phyloP scores from a whole-genome alignment of 2,888 invertebrate genomes.

The Hirtodrosophila confusa region DNA sequence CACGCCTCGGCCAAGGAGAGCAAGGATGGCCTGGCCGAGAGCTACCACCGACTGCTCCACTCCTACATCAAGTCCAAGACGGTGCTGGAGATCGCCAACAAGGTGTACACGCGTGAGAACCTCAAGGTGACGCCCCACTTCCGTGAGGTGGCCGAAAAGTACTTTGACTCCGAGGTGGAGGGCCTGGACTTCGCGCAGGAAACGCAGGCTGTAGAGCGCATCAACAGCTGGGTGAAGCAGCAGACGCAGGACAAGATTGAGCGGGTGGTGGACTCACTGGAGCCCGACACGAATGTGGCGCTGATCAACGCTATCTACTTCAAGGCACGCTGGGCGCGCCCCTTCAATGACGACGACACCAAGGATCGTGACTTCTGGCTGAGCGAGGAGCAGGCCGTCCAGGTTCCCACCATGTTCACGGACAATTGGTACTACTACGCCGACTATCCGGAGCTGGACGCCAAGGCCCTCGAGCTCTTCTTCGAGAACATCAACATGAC shows the following conservation, averaged over 20 bases:
- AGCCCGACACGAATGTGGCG: constrained; percentile 87
- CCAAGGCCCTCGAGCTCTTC: constrained; percentile 89
- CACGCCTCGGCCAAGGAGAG: constrained; percentile 80
- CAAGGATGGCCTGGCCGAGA: constrained; percentile 77
- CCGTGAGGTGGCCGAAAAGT: constrained; percentile 86
- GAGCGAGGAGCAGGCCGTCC: constrained; percentile 84
- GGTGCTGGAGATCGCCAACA: constrained; percentile 88
- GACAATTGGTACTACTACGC: constrained; percentile 85
- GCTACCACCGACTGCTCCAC: constrained; percentile 75
- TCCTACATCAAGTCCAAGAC: constrained; percentile 81
- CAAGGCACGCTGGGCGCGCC: constrained; percentile 91
- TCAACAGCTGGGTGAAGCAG: constrained; percentile 92
- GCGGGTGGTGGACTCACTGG: constrained; percentile 88
- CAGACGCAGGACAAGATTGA: constrained; percentile 93
- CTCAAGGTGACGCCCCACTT: constrained; percentile 86
- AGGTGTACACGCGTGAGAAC: constrained; percentile 87
- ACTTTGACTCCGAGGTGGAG: constrained; percentile 88
- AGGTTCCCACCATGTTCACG: constrained; percentile 89
- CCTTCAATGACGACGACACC: constrained; percentile 88
- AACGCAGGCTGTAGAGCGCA: constrained; percentile 85
- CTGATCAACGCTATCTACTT: constrained; percentile 95
- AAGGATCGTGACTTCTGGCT: constrained; percentile 88
- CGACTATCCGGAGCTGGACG: constrained; percentile 85
- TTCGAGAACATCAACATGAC: constrained; percentile 89
- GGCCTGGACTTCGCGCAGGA: constrained; percentile 87